Evolutionary conservation across 2,113 vertebrate genomes (phyloP), one percentile per base, ranked within the genome.

Genomic region (Trogon surrucura): DNA sequence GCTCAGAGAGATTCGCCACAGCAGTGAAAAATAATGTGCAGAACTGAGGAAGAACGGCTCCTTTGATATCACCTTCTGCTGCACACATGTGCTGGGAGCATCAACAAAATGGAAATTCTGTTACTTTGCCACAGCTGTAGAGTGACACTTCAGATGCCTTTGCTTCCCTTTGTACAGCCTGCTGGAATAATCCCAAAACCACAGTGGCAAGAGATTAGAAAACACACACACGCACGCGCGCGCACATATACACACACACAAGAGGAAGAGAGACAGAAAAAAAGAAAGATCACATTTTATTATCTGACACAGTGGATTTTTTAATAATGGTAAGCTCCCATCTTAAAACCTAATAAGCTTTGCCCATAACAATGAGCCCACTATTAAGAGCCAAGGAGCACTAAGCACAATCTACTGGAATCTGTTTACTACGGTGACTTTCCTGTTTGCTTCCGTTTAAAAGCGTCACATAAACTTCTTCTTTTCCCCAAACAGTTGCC

Each of bases 121-220:
- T 95, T 96, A 97, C 98, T 98, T 97, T 96, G 96, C 98, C 97
- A 98, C 98, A 98, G 98, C 98, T 98, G 98, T 97, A 97, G 98
- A 97, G 97, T 97, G 98, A 99, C 98, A 98, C 99, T 99, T 99
- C 98, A 98, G 98, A 99, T 98, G 98, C 98, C 98, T 98, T 92
- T 56, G 96, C 98, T 98, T 98, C 96, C 98, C 98, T 99, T 98
- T 98, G 98, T 98, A 98, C 97, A 97, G 98, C 96, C 98, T 97
- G 97, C 98, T 99, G 99, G 99, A 99, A 98, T 97, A 96, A 98
- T 98, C 98, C 99, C 99, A 98, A 98, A 98, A 98, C 98, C 98
- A 98, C 98, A 97, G 99, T 98, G 98, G 99, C 98, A 98, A 98
- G 98, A 98, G 98, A 98, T 98, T 98, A 99, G 98, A 99, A 98